Percentiles rank a stretch among this genome's conserved stretches.
phyloP scores from a whole-genome alignment of 2,797 vertebrate genomes.

The Amniataba percoides region DNA sequence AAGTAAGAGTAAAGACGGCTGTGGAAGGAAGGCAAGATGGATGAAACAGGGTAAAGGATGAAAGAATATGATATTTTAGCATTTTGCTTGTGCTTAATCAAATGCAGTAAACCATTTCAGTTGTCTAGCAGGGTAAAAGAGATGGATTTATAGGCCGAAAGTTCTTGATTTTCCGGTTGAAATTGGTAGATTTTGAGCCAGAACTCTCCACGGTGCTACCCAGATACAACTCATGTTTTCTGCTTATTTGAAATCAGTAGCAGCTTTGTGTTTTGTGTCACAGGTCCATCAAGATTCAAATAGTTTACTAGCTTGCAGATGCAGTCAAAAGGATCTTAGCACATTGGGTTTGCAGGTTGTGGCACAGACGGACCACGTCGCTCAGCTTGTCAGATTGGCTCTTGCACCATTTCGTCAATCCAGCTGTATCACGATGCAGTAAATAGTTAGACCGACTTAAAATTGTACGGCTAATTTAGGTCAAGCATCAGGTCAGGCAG shows the following conservation, averaged over 20 bases:
- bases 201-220: background rate
- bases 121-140: conserved; percentile 70
- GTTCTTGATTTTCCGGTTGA: conserved; percentile 5
- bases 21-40: conserved; percentile 53
- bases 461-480: conserved; percentile 13
- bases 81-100: conserved; percentile 65
- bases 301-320: conserved; percentile 36
- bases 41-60: conserved; percentile 82
- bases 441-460: conserved; percentile 10
- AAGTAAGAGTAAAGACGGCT: conserved; percentile 44
- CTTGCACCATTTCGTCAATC: background rate
- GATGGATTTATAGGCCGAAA: conserved; percentile 27
- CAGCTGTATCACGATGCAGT: conserved; percentile 32
- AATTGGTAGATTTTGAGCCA: background rate
- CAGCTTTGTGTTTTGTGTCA: conserved; percentile 12
- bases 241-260: conserved; percentile 7
- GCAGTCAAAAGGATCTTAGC: conserved; percentile 29
- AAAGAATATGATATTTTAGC: conserved; percentile 62
- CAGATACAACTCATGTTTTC: conserved; percentile 11
- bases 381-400: conserved; percentile 11
- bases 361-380: background rate
- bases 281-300: conserved; percentile 20
- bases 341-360: conserved; percentile 28
- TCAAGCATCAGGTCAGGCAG: conserved; percentile 8
- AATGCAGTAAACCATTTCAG: conserved; percentile 55